phyloP scores from a whole-genome alignment of 2,888 invertebrate species.

The Deilephila porcellus region DNA sequence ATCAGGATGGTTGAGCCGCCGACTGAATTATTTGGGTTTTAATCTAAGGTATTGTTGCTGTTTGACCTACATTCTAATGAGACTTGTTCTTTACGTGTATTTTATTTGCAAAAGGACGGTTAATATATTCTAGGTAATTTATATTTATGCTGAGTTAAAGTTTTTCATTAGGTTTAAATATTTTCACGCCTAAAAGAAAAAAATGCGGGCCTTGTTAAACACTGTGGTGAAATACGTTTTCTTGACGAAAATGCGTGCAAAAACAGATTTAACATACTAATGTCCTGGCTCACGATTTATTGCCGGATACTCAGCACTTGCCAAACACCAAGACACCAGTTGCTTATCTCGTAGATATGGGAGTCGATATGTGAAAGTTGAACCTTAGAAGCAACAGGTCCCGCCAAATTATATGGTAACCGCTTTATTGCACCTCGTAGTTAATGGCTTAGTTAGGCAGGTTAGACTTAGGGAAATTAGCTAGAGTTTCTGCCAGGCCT shows the following conservation, averaged over 20 bases:
- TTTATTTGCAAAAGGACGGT: not conserved
- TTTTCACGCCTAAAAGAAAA: too few species aligned
- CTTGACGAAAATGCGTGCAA: not conserved
- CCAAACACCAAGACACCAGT: constrained; percentile 15
- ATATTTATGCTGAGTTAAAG: not conserved
- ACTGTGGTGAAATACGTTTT: not conserved
- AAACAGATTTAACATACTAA: not conserved
- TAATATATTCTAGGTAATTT: not conserved
- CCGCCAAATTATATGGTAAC: not conserved
- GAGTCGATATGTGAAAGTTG: not conserved
- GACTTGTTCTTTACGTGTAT: not conserved
- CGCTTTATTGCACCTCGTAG: not conserved
- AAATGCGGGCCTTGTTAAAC: not conserved
- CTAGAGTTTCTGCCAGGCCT: not conserved
- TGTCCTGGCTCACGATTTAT: not conserved
- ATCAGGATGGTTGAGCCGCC: not conserved
- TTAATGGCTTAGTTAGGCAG: not conserved
- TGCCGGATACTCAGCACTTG: not conserved
- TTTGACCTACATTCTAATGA: not conserved
- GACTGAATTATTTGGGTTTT: constrained; percentile 4
- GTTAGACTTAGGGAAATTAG: not conserved
- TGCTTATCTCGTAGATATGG: constrained; percentile 12
- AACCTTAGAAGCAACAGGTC: not conserved
- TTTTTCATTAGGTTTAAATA: too few species aligned
- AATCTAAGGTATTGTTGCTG: not conserved